Evolutionary conservation across 2,113 vertebrate genomes (phyloP).

Genomic region (Loxodonta africana): DNA sequence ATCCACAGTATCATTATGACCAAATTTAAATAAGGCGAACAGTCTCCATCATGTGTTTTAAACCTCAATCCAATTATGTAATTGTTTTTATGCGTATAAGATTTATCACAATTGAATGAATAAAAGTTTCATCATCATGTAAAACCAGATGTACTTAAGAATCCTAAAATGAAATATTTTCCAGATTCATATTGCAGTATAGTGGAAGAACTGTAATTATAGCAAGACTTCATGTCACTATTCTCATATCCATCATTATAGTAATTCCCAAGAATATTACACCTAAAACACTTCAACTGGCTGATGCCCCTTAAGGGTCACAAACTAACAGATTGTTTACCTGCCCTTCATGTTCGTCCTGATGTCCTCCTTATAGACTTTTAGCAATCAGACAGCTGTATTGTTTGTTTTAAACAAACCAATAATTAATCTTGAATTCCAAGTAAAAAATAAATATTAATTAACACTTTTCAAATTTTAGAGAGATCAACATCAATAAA

Average conservation of each 20-base stretch:
- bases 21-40: not conserved
- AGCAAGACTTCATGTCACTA: not conserved
- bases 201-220: not conserved
- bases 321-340: not conserved
- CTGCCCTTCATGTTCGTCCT: not conserved
- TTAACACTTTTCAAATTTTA: conserved; percentile 22
- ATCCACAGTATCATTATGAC: not conserved
- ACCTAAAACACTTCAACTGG: not conserved
- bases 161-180: not conserved
- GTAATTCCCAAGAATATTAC: not conserved
- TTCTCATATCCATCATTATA: not conserved
- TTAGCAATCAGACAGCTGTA: not conserved
- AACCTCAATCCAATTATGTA: not conserved
- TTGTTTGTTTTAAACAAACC: not conserved
- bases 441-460: conserved; percentile 37
- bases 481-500: not conserved
- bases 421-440: conserved; percentile 49
- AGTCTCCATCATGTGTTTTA: not conserved
- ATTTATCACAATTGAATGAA: not conserved
- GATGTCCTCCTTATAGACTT: not conserved
- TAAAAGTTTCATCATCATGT: not conserved
- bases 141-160: not conserved
- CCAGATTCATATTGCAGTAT: not conserved
- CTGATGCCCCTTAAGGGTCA: not conserved
- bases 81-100: not conserved